Evolutionary conservation across 2,113 vertebrate genomes (phyloP), one percentile per base, ranked within the genome.

Genomic region (Motacilla alba): DNA sequence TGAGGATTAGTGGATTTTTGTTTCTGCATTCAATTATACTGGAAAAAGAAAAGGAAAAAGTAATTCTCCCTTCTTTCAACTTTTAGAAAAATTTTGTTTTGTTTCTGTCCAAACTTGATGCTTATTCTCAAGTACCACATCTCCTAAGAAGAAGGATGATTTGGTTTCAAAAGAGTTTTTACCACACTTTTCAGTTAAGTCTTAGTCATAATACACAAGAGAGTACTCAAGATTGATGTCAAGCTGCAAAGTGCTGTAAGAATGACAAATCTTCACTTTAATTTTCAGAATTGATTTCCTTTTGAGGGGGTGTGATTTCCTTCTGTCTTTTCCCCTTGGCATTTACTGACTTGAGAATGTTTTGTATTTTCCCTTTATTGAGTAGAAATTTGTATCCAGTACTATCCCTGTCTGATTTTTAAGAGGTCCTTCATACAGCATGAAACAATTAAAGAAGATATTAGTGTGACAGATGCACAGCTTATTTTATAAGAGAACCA

Each of bases 121-220:
- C 24, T 74, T 87, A 1, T 46, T 68, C 41, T 79, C 26, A 75
- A 49, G 35, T 43, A 33, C 24, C 41, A 9, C 6, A 27, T 85
- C 35, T 88, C 17, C 28, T 9, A 46, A 50, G 59, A 50, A 66
- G 60, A 79, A 83, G n/a, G 35, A 52, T 66, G 30, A 63, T 87
- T 94, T 81, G 41, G 20, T 93, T 97, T 78, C 41, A 64, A 44
- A 94, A 82, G 35, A 11, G 53, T 85, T 92, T 83, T 72, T 93
- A 31, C 41, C 31, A 52, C 13, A 18, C 16, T 87, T 87, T 89
- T 89, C 73, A 76, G 62, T 84, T 63, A 68, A 68, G 44, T 73
- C 37, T 89, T 93, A 94, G 67, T 94, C 89, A 94, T 73, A 95
- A 90, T 89, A 89, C 88, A 75, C 91, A 84, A 39, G 91, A 89